Percentiles rank a stretch among this genome's conserved stretches.
Evolutionary conservation across 2,113 vertebrate genomes (phyloP).

Genomic region (Tretioscincus oriximinensis): DNA sequence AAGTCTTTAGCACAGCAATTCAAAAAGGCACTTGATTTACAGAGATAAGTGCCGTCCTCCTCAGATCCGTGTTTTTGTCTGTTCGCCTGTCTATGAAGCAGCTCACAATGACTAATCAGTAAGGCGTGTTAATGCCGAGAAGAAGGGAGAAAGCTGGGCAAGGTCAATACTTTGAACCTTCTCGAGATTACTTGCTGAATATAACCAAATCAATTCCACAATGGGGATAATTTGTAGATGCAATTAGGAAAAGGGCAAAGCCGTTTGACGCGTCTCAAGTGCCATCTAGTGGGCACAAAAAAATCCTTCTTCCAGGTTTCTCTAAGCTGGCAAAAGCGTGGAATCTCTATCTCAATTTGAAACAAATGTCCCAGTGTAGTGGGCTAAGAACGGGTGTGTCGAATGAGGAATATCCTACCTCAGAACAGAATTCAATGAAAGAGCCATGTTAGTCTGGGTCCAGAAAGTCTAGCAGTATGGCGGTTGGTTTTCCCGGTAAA

Average conservation of each 20-base stretch:
- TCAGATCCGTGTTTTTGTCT: slow-evolving; percentile 8
- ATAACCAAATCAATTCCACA: slow-evolving; percentile 6
- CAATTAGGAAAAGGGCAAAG: rapidly evolving
- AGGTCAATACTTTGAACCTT: slow-evolving; percentile 28
- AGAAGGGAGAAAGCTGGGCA: slow-evolving; percentile 37
- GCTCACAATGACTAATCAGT: slow-evolving; percentile 36
- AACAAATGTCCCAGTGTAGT: no score
- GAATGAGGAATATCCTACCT: no score
- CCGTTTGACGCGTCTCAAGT: slow-evolving; percentile 34
- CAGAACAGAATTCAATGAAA: no score
- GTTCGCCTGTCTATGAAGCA: neutral
- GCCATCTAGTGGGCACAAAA: slow-evolving; percentile 60
- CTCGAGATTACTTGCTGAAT: slow-evolving; percentile 40
- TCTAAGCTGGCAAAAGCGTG: neutral
- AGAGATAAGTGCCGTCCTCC: neutral
- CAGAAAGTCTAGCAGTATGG: no score
- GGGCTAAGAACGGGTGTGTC: neutral
- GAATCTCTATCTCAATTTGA: neutral
- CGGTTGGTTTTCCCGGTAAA: no score
- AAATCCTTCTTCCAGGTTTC: neutral
- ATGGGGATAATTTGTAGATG: neutral
- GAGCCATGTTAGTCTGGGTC: no score
- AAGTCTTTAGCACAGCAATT: neutral
- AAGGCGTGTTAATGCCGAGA: slow-evolving; percentile 35
- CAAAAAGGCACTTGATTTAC: neutral